Evolutionary conservation across 1,140 invertebrate genomes (phyloP).

Genomic region (Lepidurus couesii): DNA sequence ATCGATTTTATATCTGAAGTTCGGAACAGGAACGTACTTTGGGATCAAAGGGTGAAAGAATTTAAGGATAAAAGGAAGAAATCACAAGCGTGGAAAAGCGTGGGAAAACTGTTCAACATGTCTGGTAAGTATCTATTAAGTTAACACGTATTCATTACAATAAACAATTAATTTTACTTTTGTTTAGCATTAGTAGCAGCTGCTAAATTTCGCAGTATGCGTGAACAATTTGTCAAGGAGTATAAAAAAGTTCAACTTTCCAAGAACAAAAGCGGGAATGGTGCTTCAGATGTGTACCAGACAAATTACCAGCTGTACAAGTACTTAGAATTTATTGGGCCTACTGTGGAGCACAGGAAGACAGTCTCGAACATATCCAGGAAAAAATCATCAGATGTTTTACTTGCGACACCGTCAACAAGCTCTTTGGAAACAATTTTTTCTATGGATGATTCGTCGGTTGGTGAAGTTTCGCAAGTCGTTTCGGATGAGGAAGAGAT

Average conservation of each 20-base stretch:
- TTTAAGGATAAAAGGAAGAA: background rate
- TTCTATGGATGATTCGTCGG: background rate
- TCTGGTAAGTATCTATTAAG: background rate
- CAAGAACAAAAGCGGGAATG: background rate
- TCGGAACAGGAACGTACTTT: background rate
- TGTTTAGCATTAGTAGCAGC: background rate
- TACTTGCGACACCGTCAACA: background rate
- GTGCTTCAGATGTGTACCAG: conserved; percentile 9
- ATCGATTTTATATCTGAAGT: background rate
- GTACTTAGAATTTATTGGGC: background rate
- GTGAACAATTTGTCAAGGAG: background rate
- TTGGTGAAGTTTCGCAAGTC: background rate
- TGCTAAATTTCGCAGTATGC: background rate
- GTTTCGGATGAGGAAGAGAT: background rate
- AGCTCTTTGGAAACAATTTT: background rate
- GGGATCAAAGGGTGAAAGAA: background rate
- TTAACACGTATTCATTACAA: background rate
- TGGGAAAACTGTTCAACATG: background rate
- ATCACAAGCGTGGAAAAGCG: background rate
- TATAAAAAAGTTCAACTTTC: background rate
- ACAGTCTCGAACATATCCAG: background rate
- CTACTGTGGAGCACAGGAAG: background rate
- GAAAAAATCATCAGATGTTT: background rate
- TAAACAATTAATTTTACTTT: conserved; percentile 17
- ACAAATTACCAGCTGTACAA: background rate